Percentiles rank a stretch among this genome's conserved stretches.
phyloP scores from a whole-genome alignment of 1,140 invertebrate genomes.

The Cephus cinctus region DNA sequence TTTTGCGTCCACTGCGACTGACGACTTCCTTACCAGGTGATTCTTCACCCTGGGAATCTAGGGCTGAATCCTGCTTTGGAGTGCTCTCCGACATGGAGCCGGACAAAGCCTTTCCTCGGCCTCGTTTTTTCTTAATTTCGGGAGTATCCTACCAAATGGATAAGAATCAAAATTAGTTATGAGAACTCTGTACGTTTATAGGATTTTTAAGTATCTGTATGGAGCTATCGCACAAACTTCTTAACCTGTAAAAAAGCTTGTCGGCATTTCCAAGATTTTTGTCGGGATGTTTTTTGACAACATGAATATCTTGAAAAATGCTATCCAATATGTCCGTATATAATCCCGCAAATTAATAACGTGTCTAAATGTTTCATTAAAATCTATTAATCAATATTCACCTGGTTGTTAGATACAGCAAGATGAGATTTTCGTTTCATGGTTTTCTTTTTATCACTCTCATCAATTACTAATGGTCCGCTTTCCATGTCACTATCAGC shows the following conservation, averaged over 20 bases:
- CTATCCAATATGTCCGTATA: not conserved
- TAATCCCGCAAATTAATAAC: not conserved
- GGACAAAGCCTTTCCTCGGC: conserved; percentile 27
- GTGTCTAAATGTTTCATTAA: conserved; percentile 12
- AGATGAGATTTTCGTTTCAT: conserved; percentile 41
- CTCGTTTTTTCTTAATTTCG: conserved; percentile 47
- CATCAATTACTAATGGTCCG: conserved; percentile 62
- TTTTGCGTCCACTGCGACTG: conserved; percentile 73
- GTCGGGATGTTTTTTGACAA: conserved; percentile 28
- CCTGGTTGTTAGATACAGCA: conserved; percentile 31
- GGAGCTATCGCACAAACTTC: conserved; percentile 56
- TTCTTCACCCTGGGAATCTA: conserved; percentile 47
- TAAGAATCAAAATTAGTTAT: conserved; percentile 2
- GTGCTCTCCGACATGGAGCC: conserved; percentile 18
- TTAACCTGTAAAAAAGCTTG: conserved; percentile 49
- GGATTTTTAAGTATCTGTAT: conserved; percentile 35
- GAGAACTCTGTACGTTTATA: not conserved
- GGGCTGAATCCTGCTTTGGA: conserved; percentile 31
- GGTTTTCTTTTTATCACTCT: conserved; percentile 56
- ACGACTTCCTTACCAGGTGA: conserved; percentile 58
- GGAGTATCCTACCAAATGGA: conserved; percentile 33
- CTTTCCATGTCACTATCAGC: conserved; percentile 52
- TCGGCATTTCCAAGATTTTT: conserved; percentile 47
- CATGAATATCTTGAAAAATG: conserved; percentile 3
- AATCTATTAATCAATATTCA: conserved; percentile 25